Percentiles rank a stretch among this genome's conserved stretches.
Conservation (phyloP, 2,888 invertebrate genomes). For the Acanthoscelides obtectus region DNA sequence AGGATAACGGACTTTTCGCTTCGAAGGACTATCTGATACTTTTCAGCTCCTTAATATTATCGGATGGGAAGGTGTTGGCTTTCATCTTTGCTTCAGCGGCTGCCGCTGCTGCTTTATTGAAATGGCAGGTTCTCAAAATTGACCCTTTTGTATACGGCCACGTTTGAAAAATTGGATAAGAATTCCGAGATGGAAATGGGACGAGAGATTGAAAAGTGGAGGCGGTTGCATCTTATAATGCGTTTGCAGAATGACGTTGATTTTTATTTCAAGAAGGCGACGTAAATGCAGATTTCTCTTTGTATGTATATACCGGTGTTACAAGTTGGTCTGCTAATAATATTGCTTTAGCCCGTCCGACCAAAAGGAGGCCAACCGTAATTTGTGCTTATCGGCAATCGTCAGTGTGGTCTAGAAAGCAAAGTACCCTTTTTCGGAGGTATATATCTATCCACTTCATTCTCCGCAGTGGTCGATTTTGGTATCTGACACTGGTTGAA, state of each 20-base stretch:
- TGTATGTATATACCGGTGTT: too few relatives aligned
- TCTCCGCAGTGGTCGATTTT: too few relatives aligned
- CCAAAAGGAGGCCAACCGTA: too few relatives aligned
- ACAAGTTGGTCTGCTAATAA: too few relatives aligned
- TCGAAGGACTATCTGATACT: constrained; percentile 23
- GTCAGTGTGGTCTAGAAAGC: too few relatives aligned
- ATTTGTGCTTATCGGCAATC: too few relatives aligned
- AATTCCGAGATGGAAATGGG: neutral
- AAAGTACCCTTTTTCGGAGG: too few relatives aligned
- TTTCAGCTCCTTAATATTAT: constrained; percentile 20
- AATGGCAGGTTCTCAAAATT: neutral
- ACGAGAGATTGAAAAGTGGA: neutral
- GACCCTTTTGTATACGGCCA: neutral
- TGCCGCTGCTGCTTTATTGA: neutral
- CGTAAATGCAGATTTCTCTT: too few relatives aligned
- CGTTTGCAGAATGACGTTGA: neutral
- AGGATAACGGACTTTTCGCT: constrained; percentile 29
- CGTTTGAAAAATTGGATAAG: neutral
- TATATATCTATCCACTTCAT: too few relatives aligned
- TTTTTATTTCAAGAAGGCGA: too few relatives aligned
- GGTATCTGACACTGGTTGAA: too few relatives aligned
- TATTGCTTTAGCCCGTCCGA: too few relatives aligned
- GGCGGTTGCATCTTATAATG: neutral
- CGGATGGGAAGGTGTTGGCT: constrained; percentile 16
- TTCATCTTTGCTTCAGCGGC: constrained; percentile 1